Base-by-base conservation (phyloP, 2,888 invertebrate species). In the Cephus sareptanus region DNA sequence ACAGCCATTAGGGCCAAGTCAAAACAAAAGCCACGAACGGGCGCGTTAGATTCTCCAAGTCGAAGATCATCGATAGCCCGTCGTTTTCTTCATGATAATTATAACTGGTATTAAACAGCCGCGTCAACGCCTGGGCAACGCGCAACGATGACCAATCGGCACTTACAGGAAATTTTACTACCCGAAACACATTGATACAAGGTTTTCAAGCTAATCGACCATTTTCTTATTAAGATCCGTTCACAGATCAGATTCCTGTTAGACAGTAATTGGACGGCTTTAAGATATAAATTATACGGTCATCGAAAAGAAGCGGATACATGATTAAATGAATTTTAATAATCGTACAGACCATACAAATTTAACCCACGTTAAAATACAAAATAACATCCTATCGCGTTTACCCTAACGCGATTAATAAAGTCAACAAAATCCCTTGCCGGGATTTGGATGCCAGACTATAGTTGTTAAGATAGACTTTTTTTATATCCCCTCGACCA, bases 1-100 rank as follows among this genome's bases (percentile, higher is more conserved):
- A 35, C 75, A 77, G 77, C 77, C 77, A 77, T 77, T 77, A 77
- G 71, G 74, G 77, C 77, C 56, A 40, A 77, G 77, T 77, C 77
- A 77, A 77, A 77, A 77, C 77, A 77, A 77, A 77, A 77, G 75
- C 69, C 56, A 69, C 69, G 75, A 30, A 35, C 71, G 75, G 70
- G 31, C 33, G 31, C 13, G 31, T 31, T 34, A 15, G 71, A 71
- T 71, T 31, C 34, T 1, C 71, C 71, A 23, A 71, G 71, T 30
- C 71, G 31, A 71, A 30, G 56, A 56, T 56, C 56, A 56, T 56
- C 23, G 56, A 56, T 34, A 34, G 12, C 31, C 31, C 31, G 1
- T 71, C 31, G 71, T 3, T 30, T 30, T 9, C 31, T 33, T 15
- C 11, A 13, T 15, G 31, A 34, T 71, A 71, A 71, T 71, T 71